Evolutionary conservation across 30 jellyfish, hydroid and myxozoan species (phyloP).

Genomic region (Morbakka virulenta): DNA sequence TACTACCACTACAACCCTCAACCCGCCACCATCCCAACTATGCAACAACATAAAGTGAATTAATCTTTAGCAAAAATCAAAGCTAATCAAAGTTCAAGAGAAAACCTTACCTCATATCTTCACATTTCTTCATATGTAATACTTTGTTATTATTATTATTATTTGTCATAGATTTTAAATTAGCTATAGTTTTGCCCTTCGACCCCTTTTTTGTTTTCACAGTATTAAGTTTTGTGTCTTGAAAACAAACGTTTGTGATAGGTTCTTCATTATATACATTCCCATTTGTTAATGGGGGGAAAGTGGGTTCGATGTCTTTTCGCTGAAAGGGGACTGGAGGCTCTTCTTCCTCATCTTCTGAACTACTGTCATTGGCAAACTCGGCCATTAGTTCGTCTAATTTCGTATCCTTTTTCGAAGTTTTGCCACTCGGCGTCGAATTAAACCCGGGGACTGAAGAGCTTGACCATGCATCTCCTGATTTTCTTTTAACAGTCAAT

Average conservation of each 20-base stretch:
- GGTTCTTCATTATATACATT: not conserved
- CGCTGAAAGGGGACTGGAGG: too few relatives aligned
- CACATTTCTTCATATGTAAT: conserved; percentile 60
- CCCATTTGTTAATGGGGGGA: not conserved
- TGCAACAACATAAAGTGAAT: too few relatives aligned
- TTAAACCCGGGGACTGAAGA: conserved; percentile 19
- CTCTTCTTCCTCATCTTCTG: conserved; percentile 70
- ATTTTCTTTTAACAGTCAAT: conserved; percentile 69
- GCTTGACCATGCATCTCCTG: conserved; percentile 89
- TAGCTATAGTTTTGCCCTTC: conserved; percentile 9
- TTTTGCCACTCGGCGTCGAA: not conserved
- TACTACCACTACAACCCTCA: too few relatives aligned
- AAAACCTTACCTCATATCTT: conserved; percentile 27
- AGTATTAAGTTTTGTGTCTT: not conserved
- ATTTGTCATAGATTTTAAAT: not conserved
- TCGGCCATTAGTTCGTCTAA: conserved; percentile 71
- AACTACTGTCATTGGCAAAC: conserved; percentile 50
- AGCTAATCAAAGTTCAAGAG: too few relatives aligned
- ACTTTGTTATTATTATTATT: conserved; percentile 36
- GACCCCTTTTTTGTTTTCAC: conserved; percentile 34
- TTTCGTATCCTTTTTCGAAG: conserved; percentile 31
- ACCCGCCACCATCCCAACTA: too few relatives aligned
- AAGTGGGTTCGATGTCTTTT: too few relatives aligned
- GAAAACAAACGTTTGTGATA: conserved; percentile 14
- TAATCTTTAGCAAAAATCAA: too few relatives aligned